phyloP scores from a whole-genome alignment of 2,888 invertebrate species.

The Antheraea assamensis region DNA sequence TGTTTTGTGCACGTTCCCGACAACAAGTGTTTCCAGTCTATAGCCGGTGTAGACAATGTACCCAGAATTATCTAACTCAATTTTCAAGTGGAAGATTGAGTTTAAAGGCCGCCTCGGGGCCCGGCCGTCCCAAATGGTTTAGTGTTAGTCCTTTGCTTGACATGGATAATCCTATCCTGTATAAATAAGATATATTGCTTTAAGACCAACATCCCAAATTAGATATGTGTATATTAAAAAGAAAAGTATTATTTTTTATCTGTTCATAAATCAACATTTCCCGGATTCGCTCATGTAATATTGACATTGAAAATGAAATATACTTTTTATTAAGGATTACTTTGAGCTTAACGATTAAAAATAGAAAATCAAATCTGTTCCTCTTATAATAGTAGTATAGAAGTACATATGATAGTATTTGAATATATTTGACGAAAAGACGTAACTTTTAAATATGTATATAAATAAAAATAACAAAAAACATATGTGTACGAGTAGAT shows the following conservation, averaged over 20 bases:
- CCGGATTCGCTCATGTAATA: too few relatives aligned
- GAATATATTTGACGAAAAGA: too few relatives aligned
- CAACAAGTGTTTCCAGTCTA: not conserved
- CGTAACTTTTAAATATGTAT: too few relatives aligned
- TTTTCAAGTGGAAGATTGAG: slow-evolving; percentile 23
- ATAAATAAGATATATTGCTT: slow-evolving; percentile 6
- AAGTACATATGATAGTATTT: too few relatives aligned
- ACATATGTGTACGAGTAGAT: too few relatives aligned
- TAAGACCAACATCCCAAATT: not conserved
- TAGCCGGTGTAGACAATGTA: slow-evolving; percentile 7
- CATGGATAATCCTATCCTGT: slow-evolving; percentile 21
- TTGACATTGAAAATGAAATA: too few relatives aligned
- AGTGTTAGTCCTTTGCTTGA: slow-evolving; percentile 20
- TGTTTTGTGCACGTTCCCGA: not conserved
- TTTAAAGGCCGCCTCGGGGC: slow-evolving; percentile 19
- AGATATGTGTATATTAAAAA: not conserved
- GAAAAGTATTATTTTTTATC: not conserved
- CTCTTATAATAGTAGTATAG: too few relatives aligned
- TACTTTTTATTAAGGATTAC: too few relatives aligned
- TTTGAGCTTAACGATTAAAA: too few relatives aligned
- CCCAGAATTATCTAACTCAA: slow-evolving; percentile 21
- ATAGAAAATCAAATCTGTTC: too few relatives aligned
- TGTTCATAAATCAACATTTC: too few relatives aligned
- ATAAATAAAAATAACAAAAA: too few relatives aligned
- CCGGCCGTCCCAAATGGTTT: slow-evolving; percentile 20